Base-by-base conservation (phyloP, 2,113 vertebrate species). In the Channa argus region DNA sequence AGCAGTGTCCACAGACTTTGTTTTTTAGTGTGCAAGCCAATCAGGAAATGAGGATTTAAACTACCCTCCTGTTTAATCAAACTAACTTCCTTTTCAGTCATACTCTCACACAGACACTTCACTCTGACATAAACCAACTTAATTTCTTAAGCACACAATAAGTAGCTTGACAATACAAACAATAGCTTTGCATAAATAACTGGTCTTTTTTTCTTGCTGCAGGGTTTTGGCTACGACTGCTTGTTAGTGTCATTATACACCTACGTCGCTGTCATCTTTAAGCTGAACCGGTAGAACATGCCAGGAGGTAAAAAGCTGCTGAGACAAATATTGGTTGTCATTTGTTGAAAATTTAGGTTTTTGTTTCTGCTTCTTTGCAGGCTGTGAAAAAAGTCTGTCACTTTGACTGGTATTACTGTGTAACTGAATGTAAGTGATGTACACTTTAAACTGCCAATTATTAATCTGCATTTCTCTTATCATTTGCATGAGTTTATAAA, bases 161-260 rank as follows among this genome's bases (percentile, higher is more conserved):
- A 24, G 24, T 24, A 24, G 24, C 24, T 24, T 24, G 24, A 24
- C 24, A 24, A 24, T 24, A 24, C 24, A 24, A 24, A 24, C 24
- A 24, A 24, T 24, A 24, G 24, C 24, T 24, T 24, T 24, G 24
- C 10, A 50, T 55, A 34, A 63, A 8, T 43, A 41, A 52, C 39
- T n/a, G 46, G n/a, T 56, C 11, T 6, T 72, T 62, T 33, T 24
- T 24, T 24, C 24, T 24, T 33, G 60, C 12, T 11, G 5, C 83
- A 98, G 97, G 97, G 52, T 94, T 97, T 71, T 98, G 97, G 97
- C 75, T 94, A 0, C 96, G 97, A 8, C 89, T 97, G 37, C 86
- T 96, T 4, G 34, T 95, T 67, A 96, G 94, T 46, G 81, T 91
- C 2, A 44, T 85, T 4, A 46, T 95, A 10, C 95, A 97, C 95